Evolutionary conservation across 2,113 vertebrate genomes (phyloP).

Genomic region (Pipa parva): DNA sequence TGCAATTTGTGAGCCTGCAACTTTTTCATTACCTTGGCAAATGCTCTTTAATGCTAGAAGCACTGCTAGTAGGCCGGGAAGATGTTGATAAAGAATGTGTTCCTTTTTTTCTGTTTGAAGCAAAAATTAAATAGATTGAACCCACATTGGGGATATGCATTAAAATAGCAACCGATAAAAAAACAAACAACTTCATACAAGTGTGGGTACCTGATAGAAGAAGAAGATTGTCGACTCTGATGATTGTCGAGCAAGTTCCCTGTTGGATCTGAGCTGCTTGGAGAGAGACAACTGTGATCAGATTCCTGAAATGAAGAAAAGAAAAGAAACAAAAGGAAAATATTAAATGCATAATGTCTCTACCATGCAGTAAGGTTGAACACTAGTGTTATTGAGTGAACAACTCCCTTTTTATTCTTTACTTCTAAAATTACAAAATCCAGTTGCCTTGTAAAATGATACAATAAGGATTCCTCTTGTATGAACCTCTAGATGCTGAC

Average conservation of each 20-base stretch:
- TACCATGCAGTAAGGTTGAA: too few species aligned
- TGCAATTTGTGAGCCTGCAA: background rate
- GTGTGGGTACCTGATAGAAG: conserved; percentile 18
- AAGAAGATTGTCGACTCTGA: background rate
- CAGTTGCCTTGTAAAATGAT: too few species aligned
- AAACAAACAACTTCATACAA: too few species aligned
- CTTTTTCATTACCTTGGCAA: conserved; percentile 21
- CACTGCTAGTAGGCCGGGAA: conserved; percentile 16
- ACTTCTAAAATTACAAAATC: too few species aligned
- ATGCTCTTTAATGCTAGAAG: conserved; percentile 12
- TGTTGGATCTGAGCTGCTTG: conserved; percentile 15
- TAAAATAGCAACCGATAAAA: too few species aligned
- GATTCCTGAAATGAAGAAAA: conserved; percentile 4
- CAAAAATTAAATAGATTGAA: too few species aligned
- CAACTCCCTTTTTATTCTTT: too few species aligned
- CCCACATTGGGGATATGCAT: too few species aligned
- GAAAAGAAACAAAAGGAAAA: background rate
- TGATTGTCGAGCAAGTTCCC: background rate
- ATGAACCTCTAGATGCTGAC: conserved; percentile 1
- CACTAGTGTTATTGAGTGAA: too few species aligned
- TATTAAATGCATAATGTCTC: too few species aligned
- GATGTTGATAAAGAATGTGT: conserved; percentile 11
- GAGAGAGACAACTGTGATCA: conserved; percentile 6
- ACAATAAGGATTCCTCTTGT: too few species aligned
- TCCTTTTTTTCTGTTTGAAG: conserved; percentile 23